Evolutionary conservation across 2,113 vertebrate genomes (phyloP).

Genomic region (Anhinga rufa): DNA sequence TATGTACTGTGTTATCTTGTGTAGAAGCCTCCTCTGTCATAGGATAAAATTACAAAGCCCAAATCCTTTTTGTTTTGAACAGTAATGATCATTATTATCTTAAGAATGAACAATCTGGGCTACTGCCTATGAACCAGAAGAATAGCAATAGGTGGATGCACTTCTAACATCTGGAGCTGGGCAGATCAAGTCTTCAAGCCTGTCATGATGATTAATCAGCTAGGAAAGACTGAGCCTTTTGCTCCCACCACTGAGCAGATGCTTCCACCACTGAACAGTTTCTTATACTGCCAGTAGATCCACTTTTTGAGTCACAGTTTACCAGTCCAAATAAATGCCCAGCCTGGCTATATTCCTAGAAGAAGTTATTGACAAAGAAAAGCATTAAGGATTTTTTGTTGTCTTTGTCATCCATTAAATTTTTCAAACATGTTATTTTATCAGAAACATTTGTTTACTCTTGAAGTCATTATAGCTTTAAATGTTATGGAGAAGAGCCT

Average conservation of each 20-base stretch:
- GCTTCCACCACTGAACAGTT: neutral
- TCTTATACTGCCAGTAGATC: neutral
- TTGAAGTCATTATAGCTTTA: neutral
- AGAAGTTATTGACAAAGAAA: constrained; percentile 14
- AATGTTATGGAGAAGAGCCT: neutral
- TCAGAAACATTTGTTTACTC: constrained; percentile 19
- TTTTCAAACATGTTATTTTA: neutral
- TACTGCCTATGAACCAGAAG: neutral
- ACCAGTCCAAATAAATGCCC: constrained; percentile 12
- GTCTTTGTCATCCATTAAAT: neutral
- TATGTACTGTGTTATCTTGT: neutral
- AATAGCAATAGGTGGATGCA: neutral
- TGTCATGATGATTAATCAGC: constrained; percentile 39
- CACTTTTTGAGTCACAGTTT: neutral
- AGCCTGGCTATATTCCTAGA: neutral
- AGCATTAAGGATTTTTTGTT: neutral
- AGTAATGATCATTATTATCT: neutral
- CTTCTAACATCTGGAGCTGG: constrained; percentile 9
- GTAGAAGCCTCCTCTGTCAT: neutral
- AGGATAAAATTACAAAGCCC: constrained; percentile 4
- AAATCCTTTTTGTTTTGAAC: neutral
- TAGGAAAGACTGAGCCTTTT: neutral
- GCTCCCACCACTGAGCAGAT: neutral
- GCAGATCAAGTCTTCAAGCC: neutral
- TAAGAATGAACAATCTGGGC: neutral